phyloP scores from a whole-genome alignment of 2,113 vertebrate species.

The Platysteira castanea region DNA sequence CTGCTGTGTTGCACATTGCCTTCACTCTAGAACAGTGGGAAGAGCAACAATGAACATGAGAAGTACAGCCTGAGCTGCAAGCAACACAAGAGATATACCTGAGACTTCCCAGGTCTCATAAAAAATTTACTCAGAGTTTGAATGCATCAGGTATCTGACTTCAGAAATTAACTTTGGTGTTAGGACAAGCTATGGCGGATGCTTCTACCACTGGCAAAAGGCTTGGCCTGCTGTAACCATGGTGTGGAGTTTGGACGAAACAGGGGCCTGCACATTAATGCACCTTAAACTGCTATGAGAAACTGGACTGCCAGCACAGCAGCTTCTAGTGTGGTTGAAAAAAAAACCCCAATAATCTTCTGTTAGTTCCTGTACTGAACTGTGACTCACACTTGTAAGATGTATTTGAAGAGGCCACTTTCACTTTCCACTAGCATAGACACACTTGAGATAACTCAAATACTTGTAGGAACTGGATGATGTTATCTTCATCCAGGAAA shows the following conservation, averaged over 20 bases:
- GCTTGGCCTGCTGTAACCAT: background rate
- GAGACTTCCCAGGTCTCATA: background rate
- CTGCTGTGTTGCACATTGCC: background rate
- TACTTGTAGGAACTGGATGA: background rate
- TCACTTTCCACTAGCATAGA: background rate
- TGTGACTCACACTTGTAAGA: background rate
- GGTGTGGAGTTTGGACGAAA: background rate
- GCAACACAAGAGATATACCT: background rate
- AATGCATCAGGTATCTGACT: background rate
- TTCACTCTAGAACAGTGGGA: background rate
- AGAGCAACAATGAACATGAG: background rate
- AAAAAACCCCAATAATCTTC: background rate
- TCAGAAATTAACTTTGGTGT: background rate
- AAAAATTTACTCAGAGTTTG: background rate
- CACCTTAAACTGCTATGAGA: background rate
- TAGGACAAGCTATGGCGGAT: background rate
- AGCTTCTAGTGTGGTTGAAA: background rate
- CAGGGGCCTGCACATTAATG: background rate
- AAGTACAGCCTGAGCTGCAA: background rate
- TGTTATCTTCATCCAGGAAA: background rate
- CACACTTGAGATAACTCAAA: background rate
- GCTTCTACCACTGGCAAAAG: background rate
- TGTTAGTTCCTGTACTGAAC: background rate
- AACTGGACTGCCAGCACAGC: background rate
- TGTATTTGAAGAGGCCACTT: background rate